These are phyloP conservation scores for Lutra lutra DNA, from an alignment of 2,797 vertebrate species.

Conservation along the genomic window DNA sequence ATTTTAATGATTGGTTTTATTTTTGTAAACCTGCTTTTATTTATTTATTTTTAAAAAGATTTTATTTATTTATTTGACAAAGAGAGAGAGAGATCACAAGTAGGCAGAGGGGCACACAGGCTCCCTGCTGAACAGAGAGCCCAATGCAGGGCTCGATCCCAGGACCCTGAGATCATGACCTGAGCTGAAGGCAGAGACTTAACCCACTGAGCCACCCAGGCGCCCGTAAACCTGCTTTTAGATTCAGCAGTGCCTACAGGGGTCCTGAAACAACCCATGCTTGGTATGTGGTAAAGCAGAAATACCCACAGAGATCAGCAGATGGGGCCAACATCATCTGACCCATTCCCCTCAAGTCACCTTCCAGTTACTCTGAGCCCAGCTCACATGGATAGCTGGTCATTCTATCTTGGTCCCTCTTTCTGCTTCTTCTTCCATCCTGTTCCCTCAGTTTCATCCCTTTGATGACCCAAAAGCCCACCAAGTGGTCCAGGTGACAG, in stretches of 20 bases:
- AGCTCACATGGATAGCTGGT: neutral
- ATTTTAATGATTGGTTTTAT: constrained; percentile 55
- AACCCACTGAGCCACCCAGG: no score
- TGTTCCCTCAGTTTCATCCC: neutral
- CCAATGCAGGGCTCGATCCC: no score
- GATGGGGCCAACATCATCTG: neutral
- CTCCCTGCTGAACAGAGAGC: no score
- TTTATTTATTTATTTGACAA: no score
- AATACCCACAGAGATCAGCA: neutral
- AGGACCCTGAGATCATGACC: no score
- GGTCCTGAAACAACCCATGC: neutral
- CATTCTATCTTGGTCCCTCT: neutral
- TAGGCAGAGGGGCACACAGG: no score
- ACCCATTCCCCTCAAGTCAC: neutral
- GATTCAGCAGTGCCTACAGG: neutral
- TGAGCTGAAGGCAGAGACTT: no score
- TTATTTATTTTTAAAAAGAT: no score
- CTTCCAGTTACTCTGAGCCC: neutral
- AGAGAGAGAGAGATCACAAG: no score
- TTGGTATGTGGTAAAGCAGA: neutral
- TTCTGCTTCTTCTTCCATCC: neutral
- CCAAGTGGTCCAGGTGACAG: neutral
- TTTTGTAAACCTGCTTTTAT: constrained; percentile 59
- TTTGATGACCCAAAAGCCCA: neutral
- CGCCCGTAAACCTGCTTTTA: neutral